Base-by-base conservation (phyloP, 2,797 vertebrate genomes). In the Platyrinchus mystaceus region DNA sequence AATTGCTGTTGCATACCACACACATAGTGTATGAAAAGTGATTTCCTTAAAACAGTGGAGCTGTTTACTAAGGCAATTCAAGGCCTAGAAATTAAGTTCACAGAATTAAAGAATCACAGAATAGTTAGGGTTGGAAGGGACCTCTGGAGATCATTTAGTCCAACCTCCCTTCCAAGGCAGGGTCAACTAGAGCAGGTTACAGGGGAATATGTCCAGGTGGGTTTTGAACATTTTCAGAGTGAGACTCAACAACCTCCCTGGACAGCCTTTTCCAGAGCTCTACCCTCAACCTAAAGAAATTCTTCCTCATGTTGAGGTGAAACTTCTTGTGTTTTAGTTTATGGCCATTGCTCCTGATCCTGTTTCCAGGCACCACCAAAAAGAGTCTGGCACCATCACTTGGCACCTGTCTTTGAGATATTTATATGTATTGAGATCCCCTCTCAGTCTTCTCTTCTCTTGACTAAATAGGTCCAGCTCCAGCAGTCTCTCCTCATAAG, bases 401-500 rank as follows among this genome's bases (percentile, higher is more conserved):
- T 58, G 43, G 22, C 0, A 3, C 1, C 1, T 1, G 0, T 2
- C 16, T 49, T 18, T 9, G 37, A n/a, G 28, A 63, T 26, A 10
- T 56, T 89, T 30, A 1, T 22, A 44, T 7, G n/a, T 1, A 22
- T 34, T 34, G 10, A 12, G 17, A 50, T 9, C 3, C 1, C 9
- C 17, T 76, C 27, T 50, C 56, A 44, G 10, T 21, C 18, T 37
- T 47, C 11, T 21, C 30, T 56, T 49, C 62, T 69, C 28, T 58
- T 56, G 63, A 43, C 7, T 15, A 6, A 89, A 28, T 6, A 63
- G 10, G 19, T 6, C 6, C 55, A 55, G 78, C 2, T 11, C 16
- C 11, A n/a, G 14, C 6, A 49, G 9, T 30, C 3, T 56, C 27
- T 49, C 27, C 23, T 37, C 2, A 12, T 7, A 49, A 9, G 7